Base-by-base conservation (phyloP, 1,140 invertebrate genomes). In the Monochamus saltuarius region DNA sequence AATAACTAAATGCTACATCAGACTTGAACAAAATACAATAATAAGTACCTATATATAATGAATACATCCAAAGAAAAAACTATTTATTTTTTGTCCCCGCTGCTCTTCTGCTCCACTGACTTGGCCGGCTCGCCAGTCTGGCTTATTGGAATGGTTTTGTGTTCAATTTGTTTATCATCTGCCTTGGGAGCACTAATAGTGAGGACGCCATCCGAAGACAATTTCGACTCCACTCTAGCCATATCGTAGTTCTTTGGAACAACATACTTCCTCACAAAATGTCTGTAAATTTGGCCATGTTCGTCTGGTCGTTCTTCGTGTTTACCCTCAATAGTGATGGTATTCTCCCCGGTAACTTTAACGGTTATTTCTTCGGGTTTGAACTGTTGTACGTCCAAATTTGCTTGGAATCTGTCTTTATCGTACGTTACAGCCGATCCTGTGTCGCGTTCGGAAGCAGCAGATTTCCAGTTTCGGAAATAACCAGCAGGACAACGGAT, bases 291-390 rank as follows among this genome's bases (percentile, higher is more conserved):
- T 62, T 80, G 85, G 7, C 85, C 84, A 56, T 86, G 81, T 36
- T 87, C 82, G 60, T 88, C 85, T 36, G 81, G 73, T 56, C 84
- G 85, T 49, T 89, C 82, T 64, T 90, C 87, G 65, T 90, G 89
- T 67, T 87, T 87, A 1, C 83, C 88, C 70, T 85, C 82, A n/a
- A 91, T 80, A 1, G 86, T 78, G 8, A 91, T 79, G 37, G 75
- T 79, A 38, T 84, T 81, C 67, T 88, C 87, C 2, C 82, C 77
- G 11, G 88, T 87, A 73, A 89, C 86, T 75, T 89, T 92, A 1
- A 93, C 87, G 36, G 80, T 85, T 19, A 94, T 81, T 73, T 94
- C 91, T 56, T 93, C 88, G 0, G 91, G 90, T 59, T 84, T 82
- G 75, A 92, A 94, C 63, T 91, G 87, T 49, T 87, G 83, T 0